Base-by-base conservation (phyloP, 2,888 invertebrate species). In the Conchocele bisecta region DNA sequence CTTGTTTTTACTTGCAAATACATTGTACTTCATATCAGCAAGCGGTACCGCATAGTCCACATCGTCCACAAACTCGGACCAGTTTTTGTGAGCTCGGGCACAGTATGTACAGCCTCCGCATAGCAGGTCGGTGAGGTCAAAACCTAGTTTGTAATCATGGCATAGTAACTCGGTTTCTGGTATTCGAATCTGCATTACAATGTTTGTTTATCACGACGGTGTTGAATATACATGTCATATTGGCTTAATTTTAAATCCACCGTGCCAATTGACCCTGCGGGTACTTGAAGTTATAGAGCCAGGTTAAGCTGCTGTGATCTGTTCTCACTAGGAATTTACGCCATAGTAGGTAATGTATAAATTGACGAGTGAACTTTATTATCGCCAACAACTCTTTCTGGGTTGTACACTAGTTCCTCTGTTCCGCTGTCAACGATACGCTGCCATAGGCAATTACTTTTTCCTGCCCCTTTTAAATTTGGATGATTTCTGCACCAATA, bases 191-290 rank as follows among this genome's bases (percentile, higher is more conserved):
- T 1, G 71, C 71, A 53, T 75, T 67, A 2, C 6, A 20, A 63
- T 75, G 71, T 11, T 50, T n/a, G 7, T 9, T 35, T 41, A 3
- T 66, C 75, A 2, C 44, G 22, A 2, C 66, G 29, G 17, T 75
- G 70, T 15, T 31, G 26, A 7, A 75, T 37, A 11, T 20, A n/a
- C 69, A 73, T 65, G 48, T 75, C 48, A 31, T 64, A 75, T 31
- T 71, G 71, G 3, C 57, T 41, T 3, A 75, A 11, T 29, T 75
- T 24, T 75, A 70, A n/a, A 70, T 24, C 75, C 66, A 75, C 3
- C 69, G 50, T 1, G 67, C 68, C 11, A 72, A 15, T 24, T 72
- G 68, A 0, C 68, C 64, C 11, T 61, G 29, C 1, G 53, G 56
- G 20, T 70, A 20, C 28, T 71, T 71, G 37, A 70, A 75, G 2